Evolutionary conservation across 2,797 vertebrate species (phyloP).

Genomic region (Lemur catta): DNA sequence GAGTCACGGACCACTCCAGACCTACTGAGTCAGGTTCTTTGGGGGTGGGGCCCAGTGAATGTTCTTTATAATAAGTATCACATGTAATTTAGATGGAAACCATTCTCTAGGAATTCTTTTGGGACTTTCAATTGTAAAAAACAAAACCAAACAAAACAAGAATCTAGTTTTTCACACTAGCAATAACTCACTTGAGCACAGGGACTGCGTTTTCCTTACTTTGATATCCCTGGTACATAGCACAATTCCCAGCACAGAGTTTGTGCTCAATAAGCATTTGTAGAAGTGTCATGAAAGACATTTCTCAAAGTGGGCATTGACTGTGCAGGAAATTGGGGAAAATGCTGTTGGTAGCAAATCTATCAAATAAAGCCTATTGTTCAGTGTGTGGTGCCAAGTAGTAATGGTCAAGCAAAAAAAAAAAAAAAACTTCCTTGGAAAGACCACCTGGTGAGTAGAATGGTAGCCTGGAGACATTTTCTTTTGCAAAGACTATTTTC

Average conservation of each 20-base stretch:
- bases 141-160: background rate
- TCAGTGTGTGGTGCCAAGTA: background rate
- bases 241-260: background rate
- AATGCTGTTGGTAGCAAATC: background rate
- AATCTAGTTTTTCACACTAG: background rate
- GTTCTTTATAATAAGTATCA: background rate
- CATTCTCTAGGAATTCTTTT: background rate
- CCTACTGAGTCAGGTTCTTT: background rate
- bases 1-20: background rate
- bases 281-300: background rate
- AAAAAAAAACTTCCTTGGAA: background rate
- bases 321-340: background rate
- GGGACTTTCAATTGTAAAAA: background rate
- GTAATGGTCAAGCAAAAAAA: background rate
- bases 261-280: background rate
- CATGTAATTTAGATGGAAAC: background rate
- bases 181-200: background rate
- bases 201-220: background rate
- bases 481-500: conserved; percentile 35
- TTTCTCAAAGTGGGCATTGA: background rate
- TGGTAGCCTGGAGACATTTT: background rate
- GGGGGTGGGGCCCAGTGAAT: background rate
- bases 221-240: background rate
- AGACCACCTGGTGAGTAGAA: background rate
- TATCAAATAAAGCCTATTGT: background rate